Base-by-base conservation (phyloP, 1,140 invertebrate genomes). In the Zaprionus ornatus region DNA sequence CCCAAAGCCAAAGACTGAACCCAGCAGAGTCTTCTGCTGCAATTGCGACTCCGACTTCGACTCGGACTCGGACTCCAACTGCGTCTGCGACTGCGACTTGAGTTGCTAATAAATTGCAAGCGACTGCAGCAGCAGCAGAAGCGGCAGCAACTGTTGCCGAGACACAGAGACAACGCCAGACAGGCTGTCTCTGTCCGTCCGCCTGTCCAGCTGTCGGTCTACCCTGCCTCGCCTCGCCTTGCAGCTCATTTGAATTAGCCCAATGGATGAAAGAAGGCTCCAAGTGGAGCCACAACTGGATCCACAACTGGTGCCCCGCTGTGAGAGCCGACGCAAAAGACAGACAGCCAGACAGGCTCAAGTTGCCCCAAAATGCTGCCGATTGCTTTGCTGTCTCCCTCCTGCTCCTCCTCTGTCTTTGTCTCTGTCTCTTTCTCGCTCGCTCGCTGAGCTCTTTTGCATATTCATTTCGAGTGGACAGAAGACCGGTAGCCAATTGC, bases 401-500 rank as follows among this genome's bases (percentile, higher is more conserved):
- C 29, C 27, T 12, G 4, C n/a, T 50, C 10, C 55, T 0, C 0
- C 0, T 37, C 57, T n/a, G 21, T 61, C 56, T 40, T 10, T 32
- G 42, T 19, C 52, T 73, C 59, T 59, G 17, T 54, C 23, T 29
- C 10, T 65, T 15, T 3, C 19, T 27, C 17, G n/a, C n/a, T 27
- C 25, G 12, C 50, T 54, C 57, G n/a, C 17, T 60, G 50, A 21
- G 32, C 61, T 78, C 77, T 85, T 84, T 90, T 87, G 85, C 78
- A 80, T 85, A 84, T 87, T 88, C 85, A 85, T 87, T 80, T 85
- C 63, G 74, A 75, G 74, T 66, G 73, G 81, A 59, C 45, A 79
- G 72, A 91, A 91, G 70, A 90, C 88, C 88, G 74, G 88, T 91
- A 91, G 88, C 90, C 81, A 82, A 88, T 91, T 88, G 84, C 63